These are phyloP conservation scores for Ochropacha duplaris DNA, from an alignment of 2,888 invertebrate genomes.

Conservation along the genomic window DNA sequence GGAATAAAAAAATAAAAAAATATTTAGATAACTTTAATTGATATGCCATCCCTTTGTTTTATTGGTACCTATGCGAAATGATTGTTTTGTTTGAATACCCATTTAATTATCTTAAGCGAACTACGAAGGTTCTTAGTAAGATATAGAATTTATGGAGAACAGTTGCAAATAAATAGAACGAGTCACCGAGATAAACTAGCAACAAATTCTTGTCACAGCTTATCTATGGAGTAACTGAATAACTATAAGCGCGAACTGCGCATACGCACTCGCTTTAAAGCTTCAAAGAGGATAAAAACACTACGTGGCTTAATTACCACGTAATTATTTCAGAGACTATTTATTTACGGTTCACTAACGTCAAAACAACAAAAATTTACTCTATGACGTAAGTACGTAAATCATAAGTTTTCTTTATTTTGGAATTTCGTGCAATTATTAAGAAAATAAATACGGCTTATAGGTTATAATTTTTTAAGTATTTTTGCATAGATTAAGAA, in stretches of 20 bases:
- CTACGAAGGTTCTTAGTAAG: neutral
- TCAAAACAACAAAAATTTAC: conserved; percentile 11
- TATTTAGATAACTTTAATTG: too few relatives aligned
- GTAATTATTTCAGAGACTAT: conserved; percentile 26
- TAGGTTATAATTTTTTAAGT: too few relatives aligned
- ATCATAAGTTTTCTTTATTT: too few relatives aligned
- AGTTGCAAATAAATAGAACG: neutral
- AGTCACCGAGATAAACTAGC: neutral
- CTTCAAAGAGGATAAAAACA: too few relatives aligned
- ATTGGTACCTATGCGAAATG: too few relatives aligned
- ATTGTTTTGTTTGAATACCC: too few relatives aligned
- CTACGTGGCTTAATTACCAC: conserved; percentile 14
- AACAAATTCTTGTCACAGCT: neutral
- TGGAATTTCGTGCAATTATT: too few relatives aligned
- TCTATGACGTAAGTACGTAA: neutral
- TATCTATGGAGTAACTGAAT: neutral
- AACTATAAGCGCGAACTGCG: neutral
- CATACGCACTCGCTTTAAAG: neutral
- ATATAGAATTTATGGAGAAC: neutral
- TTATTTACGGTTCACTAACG: conserved; percentile 19
- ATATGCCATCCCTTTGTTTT: too few relatives aligned
- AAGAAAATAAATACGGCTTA: too few relatives aligned
- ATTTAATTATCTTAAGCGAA: neutral
- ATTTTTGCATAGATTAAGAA: too few relatives aligned
- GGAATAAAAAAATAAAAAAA: too few relatives aligned